Evolutionary conservation across 2,113 vertebrate species (phyloP), one percentile per base, ranked within the genome.

Genomic region (Protomyctophum bolini): DNA sequence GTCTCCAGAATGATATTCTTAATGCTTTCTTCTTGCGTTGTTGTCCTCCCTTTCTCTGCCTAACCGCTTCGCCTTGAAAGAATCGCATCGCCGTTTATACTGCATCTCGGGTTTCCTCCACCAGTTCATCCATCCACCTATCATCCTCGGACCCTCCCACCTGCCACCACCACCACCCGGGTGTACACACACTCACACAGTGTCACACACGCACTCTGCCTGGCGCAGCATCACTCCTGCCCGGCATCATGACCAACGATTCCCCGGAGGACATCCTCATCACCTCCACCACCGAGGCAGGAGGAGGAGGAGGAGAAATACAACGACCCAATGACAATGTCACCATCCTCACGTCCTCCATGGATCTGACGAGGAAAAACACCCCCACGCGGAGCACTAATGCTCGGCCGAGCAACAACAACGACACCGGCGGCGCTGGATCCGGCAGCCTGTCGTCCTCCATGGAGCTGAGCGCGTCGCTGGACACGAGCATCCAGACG

Each of bases 401-500:
- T 41, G 5, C 33, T 41, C 77, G 89, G 8, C 83, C 83, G 65
- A 83, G 85, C 74, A 88, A 84, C 79, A 65, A 74, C 7, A 46
- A 45, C 58, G 83, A 86, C 1, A 75, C 76, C 76, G 88, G 33
- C 72, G 68, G 74, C 54, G 21, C 21, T 21, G 21, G 21, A 21
- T 21, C 21, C 21, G 45, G 33, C 33, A 82, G 78, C 79, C 66
- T 91, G 66, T 83, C 91, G 2, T 91, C 90, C 68, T 92, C 91
- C 28, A 66, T 93, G 84, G 93, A 93, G 45, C 74, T 94, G 74
- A 94, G 91, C 67, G 62, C 93, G 73, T 95, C 94, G 57, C 87
- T 96, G 91, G 96, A 98, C 85, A 94, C 95, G 33, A 97, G 95
- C 80, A 95, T 98, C 79, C 96, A 96, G 91, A 95, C 96, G 75